Conservation (phyloP, 2,113 vertebrate genomes). For the Colinus virginianus region DNA sequence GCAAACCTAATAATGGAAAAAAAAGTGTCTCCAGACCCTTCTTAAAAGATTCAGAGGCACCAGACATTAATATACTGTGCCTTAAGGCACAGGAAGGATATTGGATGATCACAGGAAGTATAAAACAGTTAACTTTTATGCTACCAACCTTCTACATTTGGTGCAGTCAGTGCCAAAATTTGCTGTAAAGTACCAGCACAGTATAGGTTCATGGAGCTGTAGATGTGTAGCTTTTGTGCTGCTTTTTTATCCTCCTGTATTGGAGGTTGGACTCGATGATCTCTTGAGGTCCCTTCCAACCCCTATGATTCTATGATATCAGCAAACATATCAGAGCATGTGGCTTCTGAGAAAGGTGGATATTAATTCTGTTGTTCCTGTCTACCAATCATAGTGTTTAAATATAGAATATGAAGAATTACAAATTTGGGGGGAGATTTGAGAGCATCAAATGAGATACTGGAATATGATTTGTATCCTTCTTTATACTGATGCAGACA, state of each 20-base stretch:
- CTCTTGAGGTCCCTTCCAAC: too few relatives aligned
- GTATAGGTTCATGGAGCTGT: background rate
- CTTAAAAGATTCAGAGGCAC: background rate
- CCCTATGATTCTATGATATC: background rate
- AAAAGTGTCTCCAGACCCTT: background rate
- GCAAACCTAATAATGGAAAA: background rate
- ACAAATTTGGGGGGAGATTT: background rate
- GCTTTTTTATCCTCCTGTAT: background rate
- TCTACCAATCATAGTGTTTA: background rate
- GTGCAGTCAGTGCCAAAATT: background rate
- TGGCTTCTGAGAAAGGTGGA: background rate
- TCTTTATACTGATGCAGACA: background rate
- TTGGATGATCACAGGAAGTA: background rate
- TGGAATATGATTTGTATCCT: background rate
- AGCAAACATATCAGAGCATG: background rate
- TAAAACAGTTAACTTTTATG: background rate
- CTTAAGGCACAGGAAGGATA: background rate
- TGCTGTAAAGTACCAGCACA: background rate
- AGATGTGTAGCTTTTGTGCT: background rate
- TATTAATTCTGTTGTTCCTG: background rate
- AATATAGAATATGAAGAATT: background rate
- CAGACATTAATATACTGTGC: fast-evolving
- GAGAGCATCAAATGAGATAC: background rate
- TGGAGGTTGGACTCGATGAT: background rate
- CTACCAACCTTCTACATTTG: background rate